These are phyloP conservation scores for Chelidonichthys spinosus DNA, from an alignment of 2,797 vertebrate genomes.

Conservation along the genomic window DNA sequence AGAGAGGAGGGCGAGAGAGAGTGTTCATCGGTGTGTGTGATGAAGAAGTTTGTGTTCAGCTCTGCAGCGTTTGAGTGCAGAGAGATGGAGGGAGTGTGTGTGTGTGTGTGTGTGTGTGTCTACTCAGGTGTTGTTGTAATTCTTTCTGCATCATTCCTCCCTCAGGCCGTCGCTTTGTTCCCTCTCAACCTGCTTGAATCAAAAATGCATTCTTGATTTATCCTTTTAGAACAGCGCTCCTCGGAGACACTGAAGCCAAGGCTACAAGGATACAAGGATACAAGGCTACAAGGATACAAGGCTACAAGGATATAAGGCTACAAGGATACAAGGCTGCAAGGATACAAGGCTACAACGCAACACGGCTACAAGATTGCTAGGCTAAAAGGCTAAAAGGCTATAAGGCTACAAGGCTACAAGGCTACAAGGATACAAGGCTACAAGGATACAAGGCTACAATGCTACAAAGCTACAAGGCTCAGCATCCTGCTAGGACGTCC, in stretches of 20 bases:
- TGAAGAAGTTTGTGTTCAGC: constrained; percentile 19
- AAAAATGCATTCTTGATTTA: constrained; percentile 35
- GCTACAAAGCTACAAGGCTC: too few species aligned
- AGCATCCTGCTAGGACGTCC: too few species aligned
- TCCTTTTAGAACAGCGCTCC: constrained; percentile 23
- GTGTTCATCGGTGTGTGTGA: constrained; percentile 34
- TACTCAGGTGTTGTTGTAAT: constrained; percentile 44
- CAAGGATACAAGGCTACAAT: background rate
- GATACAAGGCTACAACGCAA: too few species aligned
- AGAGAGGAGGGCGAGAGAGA: background rate
- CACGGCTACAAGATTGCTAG: too few species aligned
- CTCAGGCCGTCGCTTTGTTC: constrained; percentile 26
- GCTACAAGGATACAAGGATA: background rate
- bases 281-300: background rate
- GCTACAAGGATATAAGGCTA: background rate
- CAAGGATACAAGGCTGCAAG: too few species aligned
- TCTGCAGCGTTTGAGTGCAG: constrained; percentile 26
- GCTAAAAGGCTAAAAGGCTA: too few species aligned
- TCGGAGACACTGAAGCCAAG: constrained; percentile 19
- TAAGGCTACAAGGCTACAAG: background rate
- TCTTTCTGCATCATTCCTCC: constrained; percentile 46
- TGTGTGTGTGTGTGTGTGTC: constrained; percentile 10
- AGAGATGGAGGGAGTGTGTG: background rate
- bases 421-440: too few species aligned
- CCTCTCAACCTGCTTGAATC: constrained; percentile 45